Evolutionary conservation across 1,140 invertebrate species (phyloP).

Genomic region (Drosophila elegans): DNA sequence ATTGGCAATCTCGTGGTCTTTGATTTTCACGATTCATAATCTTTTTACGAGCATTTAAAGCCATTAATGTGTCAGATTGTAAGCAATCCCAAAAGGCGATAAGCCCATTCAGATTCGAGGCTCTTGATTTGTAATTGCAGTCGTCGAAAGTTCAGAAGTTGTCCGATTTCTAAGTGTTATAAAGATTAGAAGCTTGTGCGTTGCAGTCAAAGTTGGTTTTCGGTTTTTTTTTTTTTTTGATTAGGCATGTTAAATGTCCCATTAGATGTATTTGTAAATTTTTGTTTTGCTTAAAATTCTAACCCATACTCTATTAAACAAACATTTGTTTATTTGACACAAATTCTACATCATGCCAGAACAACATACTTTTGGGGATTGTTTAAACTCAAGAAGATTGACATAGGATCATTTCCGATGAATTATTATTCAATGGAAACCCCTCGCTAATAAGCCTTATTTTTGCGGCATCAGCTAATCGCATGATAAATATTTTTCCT

Average conservation of each 20-base stretch:
- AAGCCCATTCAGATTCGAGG: constrained; percentile 25
- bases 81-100: constrained; percentile 4
- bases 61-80: constrained; percentile 38
- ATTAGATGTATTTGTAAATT: too few species aligned
- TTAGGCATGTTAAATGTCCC: too few species aligned
- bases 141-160: constrained; percentile 30
- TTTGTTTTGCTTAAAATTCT: too few species aligned
- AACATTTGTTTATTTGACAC: not conserved
- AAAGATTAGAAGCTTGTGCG: constrained; percentile 19
- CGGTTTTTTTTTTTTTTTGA: not conserved
- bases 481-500: constrained; percentile 54
- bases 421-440: not conserved
- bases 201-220: not conserved
- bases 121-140: constrained; percentile 13
- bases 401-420: not conserved
- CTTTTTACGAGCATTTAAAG: not conserved
- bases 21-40: constrained; percentile 29
- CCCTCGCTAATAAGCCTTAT: constrained; percentile 2
- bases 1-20: constrained; percentile 6
- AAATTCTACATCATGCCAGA: not conserved
- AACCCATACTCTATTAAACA: too few species aligned
- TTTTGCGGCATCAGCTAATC: not conserved
- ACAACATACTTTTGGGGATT: constrained; percentile 9
- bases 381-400: not conserved
- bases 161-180: not conserved